Percentiles rank a stretch among this genome's conserved stretches.
Evolutionary conservation across 2,113 vertebrate genomes (phyloP).

Genomic region (Cavia aperea): DNA sequence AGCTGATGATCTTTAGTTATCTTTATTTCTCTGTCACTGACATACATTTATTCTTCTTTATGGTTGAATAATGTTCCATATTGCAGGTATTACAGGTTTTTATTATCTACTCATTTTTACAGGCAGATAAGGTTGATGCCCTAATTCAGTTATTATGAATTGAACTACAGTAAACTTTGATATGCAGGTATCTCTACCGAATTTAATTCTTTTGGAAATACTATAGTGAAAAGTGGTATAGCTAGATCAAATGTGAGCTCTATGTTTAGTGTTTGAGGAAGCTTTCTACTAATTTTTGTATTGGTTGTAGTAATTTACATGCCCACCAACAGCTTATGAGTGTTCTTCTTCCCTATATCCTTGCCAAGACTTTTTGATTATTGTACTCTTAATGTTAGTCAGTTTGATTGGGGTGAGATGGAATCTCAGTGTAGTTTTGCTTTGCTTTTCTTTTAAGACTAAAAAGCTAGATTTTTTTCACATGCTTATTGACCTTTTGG

Average conservation of each 20-base stretch:
- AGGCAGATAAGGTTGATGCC: not conserved
- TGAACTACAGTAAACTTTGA: not conserved
- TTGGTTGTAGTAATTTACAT: not conserved
- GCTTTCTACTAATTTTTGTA: not conserved
- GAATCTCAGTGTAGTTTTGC: not conserved
- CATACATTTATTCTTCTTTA: not conserved
- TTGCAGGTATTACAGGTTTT: not conserved
- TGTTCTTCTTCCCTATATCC: not conserved
- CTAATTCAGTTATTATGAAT: not conserved
- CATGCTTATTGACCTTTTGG: not conserved
- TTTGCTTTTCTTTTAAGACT: not conserved
- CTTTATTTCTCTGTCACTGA: not conserved
- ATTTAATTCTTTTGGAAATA: not conserved
- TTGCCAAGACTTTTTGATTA: not conserved
- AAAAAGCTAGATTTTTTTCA: not conserved
- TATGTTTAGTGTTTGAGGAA: not conserved
- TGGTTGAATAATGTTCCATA: not conserved
- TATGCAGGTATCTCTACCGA: not conserved
- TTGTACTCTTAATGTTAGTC: not conserved
- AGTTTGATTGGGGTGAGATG: not conserved
- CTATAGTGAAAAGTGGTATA: not conserved
- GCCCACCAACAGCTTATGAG: not conserved
- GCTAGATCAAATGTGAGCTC: not conserved
- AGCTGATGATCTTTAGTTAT: not conserved
- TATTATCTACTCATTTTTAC: no score